Evolutionary conservation across 2,797 vertebrate species (phyloP), one percentile per base, ranked within the genome.

Genomic region (Muraenolepis orangiensis): DNA sequence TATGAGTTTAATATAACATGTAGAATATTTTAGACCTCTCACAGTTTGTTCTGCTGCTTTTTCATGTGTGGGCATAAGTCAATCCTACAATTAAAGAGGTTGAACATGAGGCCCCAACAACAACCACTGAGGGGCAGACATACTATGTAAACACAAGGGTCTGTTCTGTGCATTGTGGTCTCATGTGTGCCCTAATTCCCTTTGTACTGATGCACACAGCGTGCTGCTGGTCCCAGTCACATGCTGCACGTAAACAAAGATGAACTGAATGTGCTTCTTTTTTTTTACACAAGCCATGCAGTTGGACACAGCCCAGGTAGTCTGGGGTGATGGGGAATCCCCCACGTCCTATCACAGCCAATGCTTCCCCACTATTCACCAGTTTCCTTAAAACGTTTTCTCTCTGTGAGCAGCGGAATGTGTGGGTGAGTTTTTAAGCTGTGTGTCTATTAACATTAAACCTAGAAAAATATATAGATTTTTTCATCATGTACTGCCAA

Each of bases 261-360:
- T 29, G 0, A 64, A 78, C 78, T 74, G 70, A 23, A 69, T 72
- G 28, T 2, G 69, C 34, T 29, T 67, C 75, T 76, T 72, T 68
- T 76, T 66, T 82, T 74, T 82, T 72, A 34, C 29, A 77, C 32
- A 67, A 81, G 81, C 82, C 81, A 71, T 78, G 75, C 78, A 86
- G 81, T 87, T 90, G 89, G 90, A 90, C 78, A 82, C 84, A 86
- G 82, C 91, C 80, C 84, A 90, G 90, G 86, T 88, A 89, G 85
- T 91, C 86, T 84, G 88, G 84, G 87, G 89, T 92, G 91, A 89
- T 87, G 78, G 93, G 94, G 93, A 95, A 95, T 93, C 93, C 92
- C 94, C 93, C 93, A 87, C 93, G 86, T 64, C 1, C 81, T 84
- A 84, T 90, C 84, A 87, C 87, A 89, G 82, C 89, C 91, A 90